Base-by-base conservation (phyloP, 2,888 invertebrate genomes). In the Pocota personata region DNA sequence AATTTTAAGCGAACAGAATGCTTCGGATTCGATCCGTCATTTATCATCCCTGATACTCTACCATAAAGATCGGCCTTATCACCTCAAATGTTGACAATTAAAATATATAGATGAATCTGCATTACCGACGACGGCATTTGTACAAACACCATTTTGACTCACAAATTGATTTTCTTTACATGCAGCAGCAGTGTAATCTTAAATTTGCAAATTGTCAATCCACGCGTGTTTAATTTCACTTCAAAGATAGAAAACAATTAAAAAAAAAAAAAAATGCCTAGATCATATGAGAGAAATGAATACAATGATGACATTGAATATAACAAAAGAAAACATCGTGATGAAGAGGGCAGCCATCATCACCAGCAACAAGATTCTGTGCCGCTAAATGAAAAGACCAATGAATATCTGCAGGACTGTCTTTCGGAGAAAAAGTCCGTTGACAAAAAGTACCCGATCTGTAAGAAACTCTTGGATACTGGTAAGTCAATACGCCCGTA, bases 321-420 rank as follows among this genome's bases (percentile, higher is more conserved):
- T 82, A 24, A 24, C 4, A 91, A 91, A 87, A 88, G 91, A 24
- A 91, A 91, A 87, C 90, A 92, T 60, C 91, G 92, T 19, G 91
- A 91, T 24, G 88, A 90, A 71, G 91, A 91, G 16, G 88, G 89
- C 64, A 80, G 84, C 58, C 58, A 67, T 37, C 84, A 75, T 87
- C 83, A 84, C n/a, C 82, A 82, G 24, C 82, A 79, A 46, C 89
- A 89, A 46, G 92, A 92, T 82, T 89, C 91, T 12, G 90, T 90
- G 5, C 94, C 94, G 90, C 90, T 95, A 79, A 94, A 94, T 88
- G 95, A 95, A 90, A 96, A 96, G 93, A 95, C 96, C 90, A 95
- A 94, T 73, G 96, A 96, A 91, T 96, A 96, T 90, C 94, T 97
- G 89, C 94, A 95, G 43, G 96, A 96, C 90, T 93, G 97, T 75